Evolutionary conservation across 23 tunicate species (phyloP), one percentile per base, ranked within the genome.

Genomic region (Oikopleura dioica): DNA sequence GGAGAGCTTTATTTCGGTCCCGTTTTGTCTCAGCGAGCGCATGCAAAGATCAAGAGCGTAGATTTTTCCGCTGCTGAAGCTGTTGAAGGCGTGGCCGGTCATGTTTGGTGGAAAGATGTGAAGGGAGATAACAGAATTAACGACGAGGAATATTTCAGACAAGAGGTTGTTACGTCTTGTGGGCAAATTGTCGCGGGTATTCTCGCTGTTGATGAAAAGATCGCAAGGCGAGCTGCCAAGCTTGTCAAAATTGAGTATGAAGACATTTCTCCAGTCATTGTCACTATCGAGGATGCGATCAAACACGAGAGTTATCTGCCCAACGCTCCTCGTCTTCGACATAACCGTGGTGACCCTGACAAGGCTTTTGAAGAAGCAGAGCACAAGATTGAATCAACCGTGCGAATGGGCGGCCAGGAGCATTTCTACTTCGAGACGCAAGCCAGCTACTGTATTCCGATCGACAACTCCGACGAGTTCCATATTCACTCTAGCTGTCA

Each of bases 271-370:
- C 82, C 87, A 37, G 37, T 44, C 0, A 76, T 91, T 34, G 76
- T 91, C 0, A 91, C 94, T 31, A 82, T 91, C 35, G 91, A 91
- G 89, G 96, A 89, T 58, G 96, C 96, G 2, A 84, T 89, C n/a
- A 35, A 79, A 59, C 83, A 89, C 59, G 69, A 82, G 23, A 81
- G 89, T 5, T 89, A 76, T 68, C 55, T 36, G 35, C 69, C 77
- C 1, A 76, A 78, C 23, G 77, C 38, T 29, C 35, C 24, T 0
- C 75, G 68, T n/a, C 28, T 89, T 1, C 36, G 37, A 24, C 35
- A 36, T 0, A 16, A 44, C 16, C 9, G 55, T 9, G 88, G 88
- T 32, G 77, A 84, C 69, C 81, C 83, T 1, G 84, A 77, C 21
- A 79, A 79, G 33, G 86, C 77, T 9, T 83, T 84, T 81, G 38